Conservation (phyloP, 2,888 invertebrate genomes). For the Timema cristinae region DNA sequence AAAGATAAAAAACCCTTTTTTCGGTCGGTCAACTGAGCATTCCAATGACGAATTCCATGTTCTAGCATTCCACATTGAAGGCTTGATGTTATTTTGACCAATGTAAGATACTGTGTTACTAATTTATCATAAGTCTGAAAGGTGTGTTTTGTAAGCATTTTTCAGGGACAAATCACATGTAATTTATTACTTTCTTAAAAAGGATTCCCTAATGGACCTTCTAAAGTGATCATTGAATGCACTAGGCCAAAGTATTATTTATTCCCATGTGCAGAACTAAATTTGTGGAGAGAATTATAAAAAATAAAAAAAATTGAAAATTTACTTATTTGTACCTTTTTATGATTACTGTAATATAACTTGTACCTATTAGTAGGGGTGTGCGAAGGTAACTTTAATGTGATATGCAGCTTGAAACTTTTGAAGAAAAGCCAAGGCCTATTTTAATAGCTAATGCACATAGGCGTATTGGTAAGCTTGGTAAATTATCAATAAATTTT, state of each 20-base stretch:
- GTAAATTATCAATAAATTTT: too few species aligned
- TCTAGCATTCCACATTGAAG: conserved; percentile 25
- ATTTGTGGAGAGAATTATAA: conserved; percentile 11
- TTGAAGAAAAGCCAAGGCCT: too few species aligned
- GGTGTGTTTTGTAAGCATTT: conserved; percentile 30
- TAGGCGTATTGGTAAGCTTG: too few species aligned
- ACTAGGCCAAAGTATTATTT: conserved; percentile 45
- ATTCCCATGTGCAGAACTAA: conserved; percentile 28
- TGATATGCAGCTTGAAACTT: too few species aligned
- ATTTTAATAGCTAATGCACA: too few species aligned
- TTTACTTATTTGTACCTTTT: not conserved
- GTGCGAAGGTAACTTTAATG: too few species aligned
- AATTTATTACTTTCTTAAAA: conserved; percentile 24
- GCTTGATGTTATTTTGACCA: conserved; percentile 28
- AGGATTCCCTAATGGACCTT: conserved; percentile 33
- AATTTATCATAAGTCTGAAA: conserved; percentile 26
- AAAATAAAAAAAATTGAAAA: conserved; percentile 10
- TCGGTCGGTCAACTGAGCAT: too few species aligned
- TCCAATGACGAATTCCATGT: conserved; percentile 18
- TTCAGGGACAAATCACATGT: conserved; percentile 30
- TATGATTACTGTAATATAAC: too few species aligned
- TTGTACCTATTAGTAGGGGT: too few species aligned
- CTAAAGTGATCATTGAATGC: conserved; percentile 39
- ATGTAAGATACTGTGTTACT: conserved; percentile 31
- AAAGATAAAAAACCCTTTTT: too few species aligned